Base-by-base conservation (phyloP, 1,140 invertebrate genomes). In the Ostrea denselamellosa region DNA sequence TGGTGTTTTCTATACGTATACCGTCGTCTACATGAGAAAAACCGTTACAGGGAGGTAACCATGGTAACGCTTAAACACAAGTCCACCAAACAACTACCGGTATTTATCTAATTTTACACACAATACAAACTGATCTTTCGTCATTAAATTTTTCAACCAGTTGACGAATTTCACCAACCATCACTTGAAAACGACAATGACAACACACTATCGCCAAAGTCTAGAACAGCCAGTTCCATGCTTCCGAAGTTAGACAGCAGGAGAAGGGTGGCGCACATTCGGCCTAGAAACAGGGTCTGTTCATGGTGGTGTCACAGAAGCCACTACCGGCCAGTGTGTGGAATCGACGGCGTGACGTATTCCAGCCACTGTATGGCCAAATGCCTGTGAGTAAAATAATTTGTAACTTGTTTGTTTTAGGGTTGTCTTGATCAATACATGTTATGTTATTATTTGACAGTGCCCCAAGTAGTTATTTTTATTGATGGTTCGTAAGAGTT, bases 101-200 rank as follows among this genome's bases (percentile, higher is more conserved):
- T 44, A 44, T 44, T 44, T 44, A 2, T 44, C 34, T 44, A 44
- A 44, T 44, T 44, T 44, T 44, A 44, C 5, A 44, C 34, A 44
- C 34, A 44, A 44, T 44, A 44, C 34, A 1, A 44, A 2, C 34
- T n/a, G 5, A 44, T 44, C 34, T 44, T 44, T 44, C 34, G 34
- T 44, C 1, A 44, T 44, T 44, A 44, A 44, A 5, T 19, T 62
- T 62, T 62, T 62, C 56, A 62, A 17, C 7, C 14, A 62, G 56
- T 62, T 62, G 68, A 71, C 8, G 68, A 71, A 71, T 71, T 71
- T 71, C 68, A 71, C 22, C 68, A 71, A 71, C 68, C 68, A 4
- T 71, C 68, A 17, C 14, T 19, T 8, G 22, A 71, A 71, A 71
- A 28, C 68, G 28, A 28, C 25, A 25, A 71, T 10, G 25, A 25